Evolutionary conservation across 2,113 vertebrate species (phyloP).

Genomic region (Jacana jacana): DNA sequence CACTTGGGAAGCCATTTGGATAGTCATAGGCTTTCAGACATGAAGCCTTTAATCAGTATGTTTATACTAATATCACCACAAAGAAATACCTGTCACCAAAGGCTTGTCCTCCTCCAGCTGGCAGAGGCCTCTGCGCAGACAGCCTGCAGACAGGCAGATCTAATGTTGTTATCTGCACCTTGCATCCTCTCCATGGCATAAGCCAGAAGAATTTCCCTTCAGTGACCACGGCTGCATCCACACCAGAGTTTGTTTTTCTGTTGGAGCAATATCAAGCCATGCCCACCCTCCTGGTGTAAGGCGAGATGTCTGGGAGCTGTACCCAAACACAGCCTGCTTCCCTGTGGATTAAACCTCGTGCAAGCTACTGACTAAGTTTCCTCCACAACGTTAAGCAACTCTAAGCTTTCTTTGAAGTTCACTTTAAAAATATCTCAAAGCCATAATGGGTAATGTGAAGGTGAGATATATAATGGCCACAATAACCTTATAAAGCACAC

Average conservation of each 20-base stretch:
- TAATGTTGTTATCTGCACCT: neutral
- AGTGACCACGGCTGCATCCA: neutral
- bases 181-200: accelerated
- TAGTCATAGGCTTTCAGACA: neutral
- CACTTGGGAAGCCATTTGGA: neutral
- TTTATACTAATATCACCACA: neutral
- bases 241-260: neutral
- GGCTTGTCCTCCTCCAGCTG: neutral
- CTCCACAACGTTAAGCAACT: neutral
- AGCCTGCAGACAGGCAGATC: neutral
- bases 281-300: neutral
- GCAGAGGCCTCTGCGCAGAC: neutral
- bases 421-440: slow-evolving; percentile 30
- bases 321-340: neutral
- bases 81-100: neutral
- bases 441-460: neutral
- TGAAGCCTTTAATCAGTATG: neutral
- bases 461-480: neutral
- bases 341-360: neutral
- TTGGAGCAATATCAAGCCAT: neutral
- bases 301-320: neutral
- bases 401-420: slow-evolving; percentile 39
- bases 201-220: neutral
- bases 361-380: neutral
- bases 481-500: slow-evolving; percentile 14